These are phyloP conservation scores for Tachina grossa DNA, from an alignment of 2,888 invertebrate species.

Conservation along the genomic window DNA sequence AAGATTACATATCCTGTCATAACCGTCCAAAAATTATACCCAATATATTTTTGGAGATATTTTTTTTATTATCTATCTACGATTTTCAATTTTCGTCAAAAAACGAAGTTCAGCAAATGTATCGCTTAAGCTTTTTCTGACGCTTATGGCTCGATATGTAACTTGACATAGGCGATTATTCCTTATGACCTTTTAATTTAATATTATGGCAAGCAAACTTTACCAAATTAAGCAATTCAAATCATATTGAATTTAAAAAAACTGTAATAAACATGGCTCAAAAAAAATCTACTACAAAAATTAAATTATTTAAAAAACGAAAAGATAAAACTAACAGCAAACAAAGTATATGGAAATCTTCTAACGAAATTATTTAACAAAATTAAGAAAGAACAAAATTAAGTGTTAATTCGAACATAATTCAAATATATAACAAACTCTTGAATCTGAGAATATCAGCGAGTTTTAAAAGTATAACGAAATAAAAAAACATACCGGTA, in stretches of 20 bases:
- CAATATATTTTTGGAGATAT: too few relatives aligned
- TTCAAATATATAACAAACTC: background rate
- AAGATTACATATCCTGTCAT: too few relatives aligned
- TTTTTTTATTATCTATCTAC: too few relatives aligned
- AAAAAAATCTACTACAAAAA: constrained; percentile 1
- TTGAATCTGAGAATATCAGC: constrained; percentile 9
- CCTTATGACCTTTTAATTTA: too few relatives aligned
- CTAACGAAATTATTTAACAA: constrained; percentile 36
- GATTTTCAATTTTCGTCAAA: too few relatives aligned
- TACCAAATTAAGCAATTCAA: background rate
- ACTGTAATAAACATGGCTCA: background rate
- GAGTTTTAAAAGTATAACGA: background rate
- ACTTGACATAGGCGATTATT: too few relatives aligned
- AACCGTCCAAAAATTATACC: too few relatives aligned
- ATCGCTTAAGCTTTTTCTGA: too few relatives aligned
- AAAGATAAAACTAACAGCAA: constrained; percentile 53
- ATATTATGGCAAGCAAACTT: constrained; percentile 22
- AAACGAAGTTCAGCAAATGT: too few relatives aligned
- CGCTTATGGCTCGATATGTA: too few relatives aligned
- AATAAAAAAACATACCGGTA: constrained; percentile 88
- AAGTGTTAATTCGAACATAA: constrained; percentile 12
- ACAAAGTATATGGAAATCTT: constrained; percentile 30
- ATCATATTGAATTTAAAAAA: background rate
- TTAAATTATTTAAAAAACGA: constrained; percentile 16
- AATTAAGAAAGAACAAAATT: constrained; percentile 9